Base-by-base conservation (phyloP, 2,113 vertebrate genomes). In the zebrafish (Danio rerio) region DNA sequence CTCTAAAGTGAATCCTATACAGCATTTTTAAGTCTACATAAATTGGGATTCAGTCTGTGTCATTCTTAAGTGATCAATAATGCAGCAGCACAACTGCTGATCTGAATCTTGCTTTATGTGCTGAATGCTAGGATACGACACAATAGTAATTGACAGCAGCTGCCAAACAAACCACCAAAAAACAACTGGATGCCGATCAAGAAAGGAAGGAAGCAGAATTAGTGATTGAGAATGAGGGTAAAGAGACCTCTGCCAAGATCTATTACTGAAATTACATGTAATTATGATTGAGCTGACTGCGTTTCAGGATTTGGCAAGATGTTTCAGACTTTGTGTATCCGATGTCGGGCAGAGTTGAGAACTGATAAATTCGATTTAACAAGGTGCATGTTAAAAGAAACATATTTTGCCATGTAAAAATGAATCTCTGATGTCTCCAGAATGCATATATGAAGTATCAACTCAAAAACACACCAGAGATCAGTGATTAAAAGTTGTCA, bases 101-200 rank as follows among this genome's bases (percentile, higher is more conserved):
- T 82, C 50, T 52, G 52, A 77, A 69, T 69, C 53, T 68, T 76
- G 52, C 71, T 52, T 68, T 49, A 56, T 73, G 42, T 59, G 65
- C 58, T 74, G 31, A 73, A 43, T 81, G 40, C 20, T 65, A n/a
- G 45, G 16, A 52, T 47, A 42, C 55, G 13, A 11, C n/a, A 47
- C 55, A 21, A 66, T 12, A 55, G 71, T 21, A 43, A 62, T 9
- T 82, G 70, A 75, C 15, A 18, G 49, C 71, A 47, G 52, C 53
- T 66, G 63, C n/a, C 73, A 68, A 47, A 77, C 21, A 75, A 62
- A 77, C 71, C 70, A 65, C 49, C 59, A 61, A 31, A 50, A 55
- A 75, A 75, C 59, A 56, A 75, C 18, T 66, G 52, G 18, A 75
- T 21, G 40, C 80, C 12, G 61, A 55, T 82, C 71, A 75, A 82